Conservation (phyloP, 2,888 invertebrate species). For the Pteria penguin region DNA sequence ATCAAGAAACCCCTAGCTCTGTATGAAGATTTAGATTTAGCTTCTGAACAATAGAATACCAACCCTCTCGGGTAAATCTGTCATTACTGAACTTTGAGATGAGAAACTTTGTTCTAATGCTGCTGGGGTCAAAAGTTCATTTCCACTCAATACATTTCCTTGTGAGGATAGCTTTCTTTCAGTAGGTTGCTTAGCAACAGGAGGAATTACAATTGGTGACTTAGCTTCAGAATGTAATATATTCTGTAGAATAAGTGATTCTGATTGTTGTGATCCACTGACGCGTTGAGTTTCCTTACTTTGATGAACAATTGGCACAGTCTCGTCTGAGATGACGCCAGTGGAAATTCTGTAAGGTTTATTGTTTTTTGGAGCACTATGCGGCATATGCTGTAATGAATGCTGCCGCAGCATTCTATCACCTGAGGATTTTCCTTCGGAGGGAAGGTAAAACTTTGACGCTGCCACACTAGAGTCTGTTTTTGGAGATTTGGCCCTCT, state of each 20-base stretch:
- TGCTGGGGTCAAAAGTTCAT: constrained; percentile 39
- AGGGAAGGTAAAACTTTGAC: background rate
- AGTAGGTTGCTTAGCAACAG: background rate
- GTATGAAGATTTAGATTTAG: too few relatives aligned
- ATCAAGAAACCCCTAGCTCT: too few relatives aligned
- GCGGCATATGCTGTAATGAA: background rate
- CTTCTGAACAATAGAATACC: background rate
- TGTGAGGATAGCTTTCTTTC: background rate
- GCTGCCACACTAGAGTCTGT: background rate
- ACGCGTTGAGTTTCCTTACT: background rate
- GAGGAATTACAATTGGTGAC: background rate
- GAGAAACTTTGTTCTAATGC: constrained; percentile 35
- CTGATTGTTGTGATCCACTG: background rate
- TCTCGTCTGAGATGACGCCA: background rate
- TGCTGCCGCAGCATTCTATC: background rate
- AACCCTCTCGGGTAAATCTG: background rate
- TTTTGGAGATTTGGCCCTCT: background rate
- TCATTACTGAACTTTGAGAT: constrained; percentile 3
- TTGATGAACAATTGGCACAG: background rate
- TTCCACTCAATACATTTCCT: background rate
- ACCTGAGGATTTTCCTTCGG: background rate
- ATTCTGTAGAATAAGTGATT: background rate
- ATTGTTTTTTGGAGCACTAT: background rate
- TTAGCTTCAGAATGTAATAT: background rate
- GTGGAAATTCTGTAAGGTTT: background rate